Base-by-base conservation (phyloP, 2,797 vertebrate species). In the Ctenochaetus hawaiiensis region DNA sequence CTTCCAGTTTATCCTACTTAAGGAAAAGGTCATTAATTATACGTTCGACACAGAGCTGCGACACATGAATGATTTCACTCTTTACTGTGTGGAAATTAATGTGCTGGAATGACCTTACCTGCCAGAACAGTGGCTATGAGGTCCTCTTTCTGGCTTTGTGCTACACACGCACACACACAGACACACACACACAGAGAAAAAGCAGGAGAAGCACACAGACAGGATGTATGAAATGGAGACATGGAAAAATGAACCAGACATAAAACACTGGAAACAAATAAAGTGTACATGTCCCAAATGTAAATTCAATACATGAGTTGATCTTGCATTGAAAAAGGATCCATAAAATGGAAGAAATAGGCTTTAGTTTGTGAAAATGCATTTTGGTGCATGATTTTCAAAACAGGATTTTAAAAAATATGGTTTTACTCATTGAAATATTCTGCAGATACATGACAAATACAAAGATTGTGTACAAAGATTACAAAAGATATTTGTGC, bases 41-140 rank as follows among this genome's bases (percentile, higher is more conserved):
- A 30, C 26, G 4, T 30, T 47, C 2, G 20, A 23, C 22, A 54
- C 1, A 11, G 14, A 65, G 52, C 44, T 4, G 30, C 30, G 57
- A 74, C 52, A 52, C 51, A 78, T 13, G 48, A 34, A 58, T 67
- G 60, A 49, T 18, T 52, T 59, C 0, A 59, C 14, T 17, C 1
- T 37, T 60, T 41, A 70, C 37, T 47, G 22, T 43, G 39, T 72
- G 45, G 47, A 75, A 47, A 83, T 71, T 45, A 56, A 69, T 17
- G 62, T 4, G 59, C 26, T 53, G 75, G 13, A 49, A 76, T 77
- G 82, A 74, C 20, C 88, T 91, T 94, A 97, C 96, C 96, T 95
- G 89, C 86, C 49, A 97, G 78, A 56, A 97, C 89, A n/a, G 87
- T 92, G 69, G 94, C 94, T 14, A 97, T 94, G 65, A 96, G 91